Conservation (phyloP, 2,888 invertebrate species). For the Calameuta pallipes region DNA sequence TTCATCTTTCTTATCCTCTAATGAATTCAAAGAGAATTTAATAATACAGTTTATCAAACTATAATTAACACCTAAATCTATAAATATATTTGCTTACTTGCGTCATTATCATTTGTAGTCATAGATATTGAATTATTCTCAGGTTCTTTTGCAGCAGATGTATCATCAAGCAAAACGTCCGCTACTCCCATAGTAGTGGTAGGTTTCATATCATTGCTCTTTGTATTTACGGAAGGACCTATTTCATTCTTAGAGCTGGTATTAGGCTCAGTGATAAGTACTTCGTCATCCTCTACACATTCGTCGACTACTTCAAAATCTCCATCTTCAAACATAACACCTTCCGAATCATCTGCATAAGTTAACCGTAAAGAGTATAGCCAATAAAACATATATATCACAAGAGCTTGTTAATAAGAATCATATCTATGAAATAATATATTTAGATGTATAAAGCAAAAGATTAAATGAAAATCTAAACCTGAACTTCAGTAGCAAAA, state of each 20-base stretch:
- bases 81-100: not conserved
- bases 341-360: not conserved
- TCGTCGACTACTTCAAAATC: conserved; percentile 56
- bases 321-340: conserved; percentile 44
- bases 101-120: not conserved
- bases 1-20: conserved; percentile 25
- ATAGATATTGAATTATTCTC: not conserved
- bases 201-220: not conserved
- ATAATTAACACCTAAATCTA: not conserved
- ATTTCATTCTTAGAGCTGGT: not conserved
- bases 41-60: not conserved
- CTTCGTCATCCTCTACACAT: conserved; percentile 45
- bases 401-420: not conserved
- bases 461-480: not conserved
- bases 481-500: not conserved
- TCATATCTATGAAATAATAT: not conserved
- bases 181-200: not conserved
- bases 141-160: not conserved
- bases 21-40: not conserved
- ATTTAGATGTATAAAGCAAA: not conserved
- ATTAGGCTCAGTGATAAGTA: not conserved
- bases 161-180: not conserved
- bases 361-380: no score
- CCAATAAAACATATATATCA: no score
- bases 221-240: not conserved